Percentiles rank a stretch among this genome's conserved stretches.
Conservation (phyloP, 2,113 vertebrate species). For the Charadrius vociferus region DNA sequence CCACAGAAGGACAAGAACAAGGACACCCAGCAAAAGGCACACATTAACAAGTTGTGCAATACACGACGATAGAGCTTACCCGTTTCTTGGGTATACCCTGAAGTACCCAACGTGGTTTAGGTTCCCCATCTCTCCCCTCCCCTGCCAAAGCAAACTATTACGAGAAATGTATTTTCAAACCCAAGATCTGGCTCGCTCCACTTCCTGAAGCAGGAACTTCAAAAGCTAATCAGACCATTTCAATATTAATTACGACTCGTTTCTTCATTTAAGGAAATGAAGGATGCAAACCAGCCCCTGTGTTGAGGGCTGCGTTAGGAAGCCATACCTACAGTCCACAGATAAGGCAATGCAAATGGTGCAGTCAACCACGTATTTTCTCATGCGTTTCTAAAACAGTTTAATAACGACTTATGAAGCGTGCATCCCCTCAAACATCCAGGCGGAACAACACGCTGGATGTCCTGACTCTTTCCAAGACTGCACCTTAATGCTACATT, state of each 20-base stretch:
- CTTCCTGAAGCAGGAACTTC: background rate
- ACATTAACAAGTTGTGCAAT: background rate
- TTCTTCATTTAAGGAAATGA: background rate
- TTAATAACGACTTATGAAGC: fast-evolving
- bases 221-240: background rate
- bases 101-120: fast-evolving
- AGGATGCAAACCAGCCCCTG: background rate
- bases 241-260: background rate
- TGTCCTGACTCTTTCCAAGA: background rate
- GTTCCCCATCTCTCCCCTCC: background rate
- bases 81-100: background rate
- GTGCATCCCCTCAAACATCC: background rate
- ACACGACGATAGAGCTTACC: background rate
- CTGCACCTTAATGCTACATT: background rate
- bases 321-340: background rate
- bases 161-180: fast-evolving
- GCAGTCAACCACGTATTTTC: background rate
- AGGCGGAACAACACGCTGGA: background rate
- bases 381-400: fast-evolving
- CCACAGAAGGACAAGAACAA: background rate
- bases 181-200: background rate
- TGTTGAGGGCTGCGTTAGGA: background rate
- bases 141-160: background rate
- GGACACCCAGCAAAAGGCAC: background rate
- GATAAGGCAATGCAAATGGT: fast-evolving